phyloP scores from a whole-genome alignment of 2,113 vertebrate genomes.

The Pagrus major region DNA sequence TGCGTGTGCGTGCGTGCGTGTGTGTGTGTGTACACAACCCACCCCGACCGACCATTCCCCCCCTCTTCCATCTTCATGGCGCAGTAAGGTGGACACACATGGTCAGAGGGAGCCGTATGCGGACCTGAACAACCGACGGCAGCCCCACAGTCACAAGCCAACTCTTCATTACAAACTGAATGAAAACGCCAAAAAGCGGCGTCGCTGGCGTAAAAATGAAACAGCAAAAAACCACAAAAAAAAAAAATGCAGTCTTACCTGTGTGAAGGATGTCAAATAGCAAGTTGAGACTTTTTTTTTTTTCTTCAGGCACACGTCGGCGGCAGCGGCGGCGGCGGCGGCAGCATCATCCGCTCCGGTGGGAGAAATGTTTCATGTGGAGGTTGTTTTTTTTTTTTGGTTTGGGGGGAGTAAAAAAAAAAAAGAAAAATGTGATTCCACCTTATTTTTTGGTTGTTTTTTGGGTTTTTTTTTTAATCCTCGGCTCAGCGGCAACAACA shows the following conservation, averaged over 20 bases:
- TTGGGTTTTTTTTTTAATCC: no score
- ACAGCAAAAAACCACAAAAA: no score
- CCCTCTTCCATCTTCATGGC: slow-evolving; percentile 69
- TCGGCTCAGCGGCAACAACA: slow-evolving; percentile 50
- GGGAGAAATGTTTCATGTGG: slow-evolving; percentile 61
- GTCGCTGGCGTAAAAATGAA: no score
- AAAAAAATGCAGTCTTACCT: slow-evolving; percentile 78
- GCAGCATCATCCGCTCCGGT: slow-evolving; percentile 75
- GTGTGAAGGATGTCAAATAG: slow-evolving; percentile 56
- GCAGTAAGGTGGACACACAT: slow-evolving; percentile 83
- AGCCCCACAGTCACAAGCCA: no score
- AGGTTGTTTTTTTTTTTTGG: slow-evolving; percentile 65
- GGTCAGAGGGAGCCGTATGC: slow-evolving; percentile 59
- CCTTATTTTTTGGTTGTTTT: no score
- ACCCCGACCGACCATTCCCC: slow-evolving; percentile 53
- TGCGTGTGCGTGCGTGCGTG: no score
- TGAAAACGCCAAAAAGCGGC: no score
- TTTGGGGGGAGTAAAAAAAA: no score
- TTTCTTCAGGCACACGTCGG: slow-evolving; percentile 64
- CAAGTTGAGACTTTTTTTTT: slow-evolving; percentile 70
- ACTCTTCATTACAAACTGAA: no score
- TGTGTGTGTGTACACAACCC: slow-evolving; percentile 50
- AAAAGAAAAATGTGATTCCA: slow-evolving; percentile 78
- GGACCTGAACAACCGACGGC: slow-evolving; percentile 49
- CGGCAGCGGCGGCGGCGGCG: slow-evolving; percentile 43